Percentiles rank a stretch among this genome's conserved stretches.
phyloP scores from a whole-genome alignment of 2,797 vertebrate genomes.

The Microctenopoma steveboyesi region DNA sequence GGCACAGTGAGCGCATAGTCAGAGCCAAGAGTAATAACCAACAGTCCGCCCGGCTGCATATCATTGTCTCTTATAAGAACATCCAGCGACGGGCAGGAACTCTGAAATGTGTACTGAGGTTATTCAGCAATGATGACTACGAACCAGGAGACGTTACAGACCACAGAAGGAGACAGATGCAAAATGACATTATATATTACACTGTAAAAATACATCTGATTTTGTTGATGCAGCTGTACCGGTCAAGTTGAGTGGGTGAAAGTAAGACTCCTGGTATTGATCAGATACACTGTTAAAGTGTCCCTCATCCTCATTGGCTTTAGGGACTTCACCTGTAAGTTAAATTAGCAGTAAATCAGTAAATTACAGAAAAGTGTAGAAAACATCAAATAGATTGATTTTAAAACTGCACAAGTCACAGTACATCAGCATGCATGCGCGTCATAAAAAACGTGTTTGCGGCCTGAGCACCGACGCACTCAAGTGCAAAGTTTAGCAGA shows the following conservation, averaged over 20 bases:
- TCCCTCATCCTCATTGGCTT: constrained; percentile 75
- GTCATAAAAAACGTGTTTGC: constrained; percentile 15
- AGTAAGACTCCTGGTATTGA: constrained; percentile 90
- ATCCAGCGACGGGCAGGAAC: constrained; percentile 38
- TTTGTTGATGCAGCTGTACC: constrained; percentile 78
- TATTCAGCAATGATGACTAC: constrained; percentile 37
- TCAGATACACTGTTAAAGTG: constrained; percentile 83
- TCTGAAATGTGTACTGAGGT: constrained; percentile 34
- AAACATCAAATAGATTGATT: neutral
- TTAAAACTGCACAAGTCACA: neutral
- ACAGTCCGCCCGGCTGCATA: constrained; percentile 48
- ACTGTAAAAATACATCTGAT: neutral
- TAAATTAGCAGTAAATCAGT: constrained; percentile 39
- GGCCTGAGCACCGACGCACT: constrained; percentile 7
- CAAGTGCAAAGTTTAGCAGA: constrained; percentile 17
- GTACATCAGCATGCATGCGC: constrained; percentile 20
- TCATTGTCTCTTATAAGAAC: constrained; percentile 57
- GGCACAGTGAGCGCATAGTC: constrained; percentile 31
- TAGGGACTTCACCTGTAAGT: constrained; percentile 85
- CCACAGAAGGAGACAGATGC: constrained; percentile 9
- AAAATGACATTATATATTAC: neutral
- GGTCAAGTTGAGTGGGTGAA: constrained; percentile 88
- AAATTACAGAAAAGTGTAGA: constrained; percentile 18
- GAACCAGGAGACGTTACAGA: constrained; percentile 28
- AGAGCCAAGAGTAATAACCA: constrained; percentile 57